Conservation (phyloP, 2,113 vertebrate species). For the Zapornia atra region DNA sequence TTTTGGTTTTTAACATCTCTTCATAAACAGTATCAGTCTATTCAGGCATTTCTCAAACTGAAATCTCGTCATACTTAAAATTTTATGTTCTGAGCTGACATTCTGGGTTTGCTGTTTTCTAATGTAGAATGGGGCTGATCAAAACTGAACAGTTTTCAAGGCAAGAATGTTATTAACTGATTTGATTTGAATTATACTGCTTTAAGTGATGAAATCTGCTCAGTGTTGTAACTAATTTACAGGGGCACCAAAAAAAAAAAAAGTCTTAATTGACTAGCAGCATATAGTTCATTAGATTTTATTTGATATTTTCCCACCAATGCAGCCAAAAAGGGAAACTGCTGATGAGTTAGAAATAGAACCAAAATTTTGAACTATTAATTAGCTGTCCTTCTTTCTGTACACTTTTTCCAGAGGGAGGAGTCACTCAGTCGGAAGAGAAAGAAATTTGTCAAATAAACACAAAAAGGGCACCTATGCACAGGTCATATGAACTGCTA, state of each 20-base stretch:
- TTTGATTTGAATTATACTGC: not conserved
- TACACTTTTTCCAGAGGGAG: conserved; percentile 34
- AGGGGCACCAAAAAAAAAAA: accelerated
- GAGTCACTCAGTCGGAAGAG: not conserved
- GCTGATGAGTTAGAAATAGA: conserved; percentile 26
- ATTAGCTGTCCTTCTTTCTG: conserved; percentile 59
- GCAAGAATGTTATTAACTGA: not conserved
- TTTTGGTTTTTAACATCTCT: not conserved
- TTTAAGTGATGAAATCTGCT: not conserved
- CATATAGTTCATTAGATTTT: conserved; percentile 21
- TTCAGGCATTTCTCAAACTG: not conserved
- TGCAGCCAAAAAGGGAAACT: conserved; percentile 19
- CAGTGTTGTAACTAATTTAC: not conserved
- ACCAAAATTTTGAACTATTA: conserved; percentile 36
- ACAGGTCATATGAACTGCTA: not conserved
- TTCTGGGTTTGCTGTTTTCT: not conserved
- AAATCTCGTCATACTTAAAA: not conserved
- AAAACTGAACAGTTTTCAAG: not conserved
- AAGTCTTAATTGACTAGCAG: not conserved
- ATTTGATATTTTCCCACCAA: not conserved
- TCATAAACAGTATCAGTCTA: not conserved
- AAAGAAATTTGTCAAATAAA: conserved; percentile 27
- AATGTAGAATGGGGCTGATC: not conserved
- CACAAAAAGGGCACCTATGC: not conserved
- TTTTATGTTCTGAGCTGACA: not conserved